Evolutionary conservation across 2,888 invertebrate genomes (phyloP), one percentile per base, ranked within the genome.

Genomic region (Nysson spinosus): DNA sequence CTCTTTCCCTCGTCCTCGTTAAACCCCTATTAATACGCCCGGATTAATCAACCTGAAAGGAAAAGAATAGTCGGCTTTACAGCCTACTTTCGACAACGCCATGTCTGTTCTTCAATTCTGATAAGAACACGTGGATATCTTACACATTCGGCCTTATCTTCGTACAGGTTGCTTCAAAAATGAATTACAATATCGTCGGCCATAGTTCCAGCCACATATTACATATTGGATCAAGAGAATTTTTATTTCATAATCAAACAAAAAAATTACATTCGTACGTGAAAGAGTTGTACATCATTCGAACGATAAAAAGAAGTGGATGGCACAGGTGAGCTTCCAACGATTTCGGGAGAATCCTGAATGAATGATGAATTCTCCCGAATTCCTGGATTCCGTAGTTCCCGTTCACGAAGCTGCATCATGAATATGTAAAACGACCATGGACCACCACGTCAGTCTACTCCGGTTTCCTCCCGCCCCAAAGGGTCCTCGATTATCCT

Each of bases 361-460:
- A 75, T 61, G 61, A 66, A 50, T 49, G 72, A 63, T 30, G 72
- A 75, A 51, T 40, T n/a, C 24, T 12, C 52, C 32, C 62, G 62
- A 68, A 75, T 75, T 77, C 66, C 69, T 63, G 72, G 69, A 74
- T 74, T 76, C 69, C 64, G 61, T 56, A 39, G 50, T 44, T 65
- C 75, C 69, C 75, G 69, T 68, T 61, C 65, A 44, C 68, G 69
- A 50, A 63, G 69, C 67, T 68, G 65, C 77, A 72, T 69, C 77
- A 78, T 79, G 79, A 80, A 79, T 79, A 80, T 80, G 79, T 80
- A 80, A 78, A 79, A 66, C 75, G 71, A 75, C 72, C 77, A 73
- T 64, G 62, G 68, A 66, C 63, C 60, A 73, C 71, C 73, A 74
- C 71, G 73, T 77, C 72, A 72, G 52, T 52, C 64, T 55, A 43